These are phyloP conservation scores for Meles meles DNA, from an alignment of 2,113 vertebrate genomes.

Conservation along the genomic window DNA sequence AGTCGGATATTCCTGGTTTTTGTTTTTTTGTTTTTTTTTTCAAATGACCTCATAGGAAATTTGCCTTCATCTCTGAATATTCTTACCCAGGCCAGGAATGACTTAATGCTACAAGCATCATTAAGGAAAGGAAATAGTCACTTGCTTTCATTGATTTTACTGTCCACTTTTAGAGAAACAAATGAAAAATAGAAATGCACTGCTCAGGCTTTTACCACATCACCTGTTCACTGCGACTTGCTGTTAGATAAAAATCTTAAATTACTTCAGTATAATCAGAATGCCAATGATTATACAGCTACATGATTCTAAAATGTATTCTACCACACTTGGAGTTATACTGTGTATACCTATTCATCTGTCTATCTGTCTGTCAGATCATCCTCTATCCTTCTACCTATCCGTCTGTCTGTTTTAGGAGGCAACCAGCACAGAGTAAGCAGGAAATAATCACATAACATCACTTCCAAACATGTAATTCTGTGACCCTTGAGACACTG, in stretches of 20 bases:
- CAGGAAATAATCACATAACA: not conserved
- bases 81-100: not conserved
- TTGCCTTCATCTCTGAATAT: constrained; percentile 3
- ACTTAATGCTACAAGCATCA: not conserved
- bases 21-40: not conserved
- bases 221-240: not conserved
- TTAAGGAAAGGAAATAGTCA: not conserved
- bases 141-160: constrained; percentile 13
- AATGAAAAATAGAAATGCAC: not conserved
- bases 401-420: not conserved
- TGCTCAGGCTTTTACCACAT: not conserved
- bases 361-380: not conserved
- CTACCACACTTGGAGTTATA: not conserved
- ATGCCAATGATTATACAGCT: not conserved
- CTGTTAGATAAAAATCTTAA: not conserved
- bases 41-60: not conserved
- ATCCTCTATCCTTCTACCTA: not conserved
- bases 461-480: not conserved
- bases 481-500: not conserved
- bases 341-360: not conserved
- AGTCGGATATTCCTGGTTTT: not conserved
- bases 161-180: not conserved
- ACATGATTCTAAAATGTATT: not conserved
- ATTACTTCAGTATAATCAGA: not conserved
- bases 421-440: not conserved